Evolutionary conservation across 2,797 vertebrate species (phyloP).

Genomic region (Apogon hyalosoma): DNA sequence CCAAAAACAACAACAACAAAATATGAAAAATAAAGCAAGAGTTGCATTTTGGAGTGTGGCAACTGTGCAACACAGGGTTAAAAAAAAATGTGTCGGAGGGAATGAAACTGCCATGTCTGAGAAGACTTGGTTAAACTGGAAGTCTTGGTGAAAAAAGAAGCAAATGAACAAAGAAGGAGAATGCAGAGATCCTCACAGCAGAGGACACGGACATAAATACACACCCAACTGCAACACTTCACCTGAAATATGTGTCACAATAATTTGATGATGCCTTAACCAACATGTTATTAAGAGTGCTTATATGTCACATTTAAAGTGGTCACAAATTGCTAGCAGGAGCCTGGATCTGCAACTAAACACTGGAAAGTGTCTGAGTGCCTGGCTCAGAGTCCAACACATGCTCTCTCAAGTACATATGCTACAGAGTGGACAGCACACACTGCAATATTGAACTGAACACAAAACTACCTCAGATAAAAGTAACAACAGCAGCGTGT

Average conservation of each 20-base stretch:
- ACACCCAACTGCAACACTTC: constrained; percentile 64
- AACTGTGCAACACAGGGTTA: constrained; percentile 53
- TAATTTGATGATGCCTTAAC: constrained; percentile 29
- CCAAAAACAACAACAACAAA: constrained; percentile 63
- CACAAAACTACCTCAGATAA: background rate
- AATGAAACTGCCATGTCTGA: constrained; percentile 45
- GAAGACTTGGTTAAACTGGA: constrained; percentile 57
- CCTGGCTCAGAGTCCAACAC: constrained; percentile 11
- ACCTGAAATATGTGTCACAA: constrained; percentile 60
- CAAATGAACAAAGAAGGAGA: constrained; percentile 35
- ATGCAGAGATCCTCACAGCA: constrained; percentile 40
- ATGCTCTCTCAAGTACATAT: background rate
- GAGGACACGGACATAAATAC: constrained; percentile 47
- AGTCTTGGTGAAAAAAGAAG: constrained; percentile 35
- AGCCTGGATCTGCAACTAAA: constrained; percentile 25
- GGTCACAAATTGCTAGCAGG: constrained; percentile 18
- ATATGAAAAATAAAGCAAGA: constrained; percentile 56
- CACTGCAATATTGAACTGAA: background rate
- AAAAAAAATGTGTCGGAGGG: constrained; percentile 24
- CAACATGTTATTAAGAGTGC: constrained; percentile 5
- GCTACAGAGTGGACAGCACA: background rate
- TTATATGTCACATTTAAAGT: constrained; percentile 19
- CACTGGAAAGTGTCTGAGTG: constrained; percentile 9
- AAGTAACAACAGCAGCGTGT: background rate
- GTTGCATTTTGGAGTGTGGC: constrained; percentile 46